Evolutionary conservation across 2,888 invertebrate genomes (phyloP), one percentile per base, ranked within the genome.

Genomic region (Julus scanicus): DNA sequence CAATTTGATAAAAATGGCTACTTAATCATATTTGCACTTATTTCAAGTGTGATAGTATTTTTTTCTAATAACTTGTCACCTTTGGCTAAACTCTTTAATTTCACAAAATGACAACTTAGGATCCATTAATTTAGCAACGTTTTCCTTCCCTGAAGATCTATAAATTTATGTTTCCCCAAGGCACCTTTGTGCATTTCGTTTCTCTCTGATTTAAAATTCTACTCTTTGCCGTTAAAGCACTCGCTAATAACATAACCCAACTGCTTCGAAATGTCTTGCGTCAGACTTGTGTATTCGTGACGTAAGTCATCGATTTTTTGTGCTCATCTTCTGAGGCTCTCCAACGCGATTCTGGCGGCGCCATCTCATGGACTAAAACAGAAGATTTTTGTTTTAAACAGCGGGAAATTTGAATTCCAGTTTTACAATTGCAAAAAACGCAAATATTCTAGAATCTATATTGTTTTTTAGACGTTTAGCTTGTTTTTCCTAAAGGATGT

Each of bases 161-260:
- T 80, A 80, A 80, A 29, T 80, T 80, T 11, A 37, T 13, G 37
- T 80, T 37, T 15, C 80, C 80, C 37, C 37, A 39, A 44, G 80
- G 80, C 37, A 80, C 80, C 80, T 80, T 37, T 39, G 80, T 29
- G 80, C 80, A 80, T 29, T 80, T 80, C 2, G 80, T 80, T 80
- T 80, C 80, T 80, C 37, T 80, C 80, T 37, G 80, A 80, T 80
- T 80, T 80, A 80, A 80, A 80, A 80, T 80, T 80, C 80, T 80
- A 15, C 80, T 80, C 80, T 80, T 80, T 37, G 80, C 80, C 80
- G 80, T 80, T 80, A 80, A 80, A 80, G 80, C 37, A 13, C 37
- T 39, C 37, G 37, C 29, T 39, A 80, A 80, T 80, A 80, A 39
- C 37, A 15, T 71, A 20, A 80, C 29, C 29, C 80, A 80, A 80